A percentile compares a stretch with the other conserved stretches of the same genome.
phyloP scores from a whole-genome alignment of 2,113 vertebrate genomes.

The Rhinopithecus roxellana region DNA sequence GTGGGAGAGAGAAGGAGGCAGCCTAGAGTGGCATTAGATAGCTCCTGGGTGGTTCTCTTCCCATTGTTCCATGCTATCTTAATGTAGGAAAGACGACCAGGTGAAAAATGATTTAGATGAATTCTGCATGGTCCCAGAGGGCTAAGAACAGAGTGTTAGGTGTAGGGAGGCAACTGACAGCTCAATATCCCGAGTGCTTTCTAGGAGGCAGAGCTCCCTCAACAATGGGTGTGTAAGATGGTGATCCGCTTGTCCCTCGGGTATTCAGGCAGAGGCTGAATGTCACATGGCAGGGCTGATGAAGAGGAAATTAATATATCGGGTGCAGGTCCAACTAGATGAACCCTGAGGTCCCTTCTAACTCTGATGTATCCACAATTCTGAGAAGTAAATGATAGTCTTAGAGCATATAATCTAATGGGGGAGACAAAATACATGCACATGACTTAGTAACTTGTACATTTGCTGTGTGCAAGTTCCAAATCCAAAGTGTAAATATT shows the following conservation, averaged over 20 bases:
- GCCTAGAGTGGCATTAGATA: neutral
- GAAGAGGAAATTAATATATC: neutral
- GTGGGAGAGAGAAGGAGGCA: neutral
- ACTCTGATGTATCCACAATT: neutral
- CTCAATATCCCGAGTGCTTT: neutral
- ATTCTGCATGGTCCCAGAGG: neutral
- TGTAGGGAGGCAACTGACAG: neutral
- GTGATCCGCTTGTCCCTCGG: neutral
- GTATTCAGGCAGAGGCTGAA: neutral
- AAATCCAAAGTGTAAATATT: neutral
- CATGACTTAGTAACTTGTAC: neutral
- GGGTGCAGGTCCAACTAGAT: neutral
- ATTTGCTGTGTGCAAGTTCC: neutral
- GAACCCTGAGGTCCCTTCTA: neutral
- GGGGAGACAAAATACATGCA: neutral
- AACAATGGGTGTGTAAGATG: neutral
- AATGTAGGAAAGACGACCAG: neutral
- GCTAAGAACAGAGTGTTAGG: neutral
- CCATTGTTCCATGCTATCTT: rapidly evolving
- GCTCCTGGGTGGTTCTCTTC: neutral
- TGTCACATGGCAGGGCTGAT: neutral
- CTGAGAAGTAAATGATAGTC: neutral
- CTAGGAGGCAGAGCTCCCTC: neutral
- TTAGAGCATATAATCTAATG: neutral
- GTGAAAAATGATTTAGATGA: neutral